Evolutionary conservation across 2,888 invertebrate genomes (phyloP), one percentile per base, ranked within the genome.

Genomic region (Netelia fuscicornis): DNA sequence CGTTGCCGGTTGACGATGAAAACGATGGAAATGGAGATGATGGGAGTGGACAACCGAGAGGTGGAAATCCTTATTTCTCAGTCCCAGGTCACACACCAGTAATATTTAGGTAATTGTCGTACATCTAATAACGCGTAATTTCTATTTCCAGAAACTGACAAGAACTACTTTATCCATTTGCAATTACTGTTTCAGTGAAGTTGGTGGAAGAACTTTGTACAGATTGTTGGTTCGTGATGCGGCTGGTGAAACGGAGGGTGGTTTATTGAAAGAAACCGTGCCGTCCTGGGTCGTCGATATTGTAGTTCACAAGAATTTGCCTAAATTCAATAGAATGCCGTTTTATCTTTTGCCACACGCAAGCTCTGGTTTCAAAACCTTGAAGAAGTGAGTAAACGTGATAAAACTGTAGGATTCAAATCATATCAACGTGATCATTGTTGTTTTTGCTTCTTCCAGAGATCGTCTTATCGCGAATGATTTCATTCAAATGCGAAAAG

Each of bases 401-500:
- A 17, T 30, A 52, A 30, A 62, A 74, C 37, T 58, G 5, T 65
- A 9, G n/a, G n/a, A 58, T 23, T 13, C n/a, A 17, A 60, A 11
- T 72, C 11, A 10, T 11, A n/a, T 17, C 2, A 30, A 30, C 9
- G 58, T 37, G 56, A 20, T 10, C 17, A 72, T 37, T 56, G 9
- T 54, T 37, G 5, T 52, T 9, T 13, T n/a, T 5, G 8, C 84
- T 82, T 58, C 84, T 90, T 94, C 92, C 88, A 95, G 99, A 96
- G 99, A 99, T 94, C 97, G 99, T 17, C 95, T 99, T 88, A 98
- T 99, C 81, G 99, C 99, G 1, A 99, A 99, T 92, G 99, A 99
- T 94, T 99, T 99, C 94, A 98, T 99, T 90, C 99, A 99, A 94
- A 98, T 99, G 90, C 96, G 99, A 54, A 99, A 99, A 95, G 99